Conservation (phyloP, 2,888 invertebrate genomes). For the Macrophya alboannulata region DNA sequence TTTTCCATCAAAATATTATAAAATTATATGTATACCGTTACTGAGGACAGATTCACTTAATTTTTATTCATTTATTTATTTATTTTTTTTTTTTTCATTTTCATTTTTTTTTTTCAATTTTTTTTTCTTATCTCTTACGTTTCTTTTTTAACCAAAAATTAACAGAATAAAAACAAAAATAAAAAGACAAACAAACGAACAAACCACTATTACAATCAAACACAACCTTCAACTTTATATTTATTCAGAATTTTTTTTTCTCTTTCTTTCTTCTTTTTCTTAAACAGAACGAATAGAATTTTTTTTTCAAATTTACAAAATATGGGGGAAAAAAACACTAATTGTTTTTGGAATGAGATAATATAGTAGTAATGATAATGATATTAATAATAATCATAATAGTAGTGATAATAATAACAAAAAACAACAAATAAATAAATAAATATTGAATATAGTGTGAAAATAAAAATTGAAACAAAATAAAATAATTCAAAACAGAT, state of each 20-base stretch:
- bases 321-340: background rate
- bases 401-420: background rate
- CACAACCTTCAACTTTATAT: background rate
- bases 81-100: background rate
- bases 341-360: slow-evolving; percentile 7
- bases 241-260: background rate
- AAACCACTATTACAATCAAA: background rate
- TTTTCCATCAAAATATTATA: slow-evolving; percentile 15
- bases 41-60: slow-evolving; percentile 15
- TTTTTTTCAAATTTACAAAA: background rate
- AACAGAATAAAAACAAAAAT: too few species aligned
- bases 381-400: background rate
- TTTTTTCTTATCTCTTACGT: background rate
- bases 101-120: background rate
- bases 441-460: background rate
- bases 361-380: background rate
- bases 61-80: background rate
- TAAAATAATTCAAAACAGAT: background rate
- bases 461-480: background rate
- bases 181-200: background rate
- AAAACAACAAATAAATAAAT: background rate
- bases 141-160: background rate
- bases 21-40: slow-evolving; percentile 27
- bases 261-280: background rate
- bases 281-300: background rate